Conservation (phyloP, 1,140 invertebrate genomes). For the Bombus haemorrhoidalis region DNA sequence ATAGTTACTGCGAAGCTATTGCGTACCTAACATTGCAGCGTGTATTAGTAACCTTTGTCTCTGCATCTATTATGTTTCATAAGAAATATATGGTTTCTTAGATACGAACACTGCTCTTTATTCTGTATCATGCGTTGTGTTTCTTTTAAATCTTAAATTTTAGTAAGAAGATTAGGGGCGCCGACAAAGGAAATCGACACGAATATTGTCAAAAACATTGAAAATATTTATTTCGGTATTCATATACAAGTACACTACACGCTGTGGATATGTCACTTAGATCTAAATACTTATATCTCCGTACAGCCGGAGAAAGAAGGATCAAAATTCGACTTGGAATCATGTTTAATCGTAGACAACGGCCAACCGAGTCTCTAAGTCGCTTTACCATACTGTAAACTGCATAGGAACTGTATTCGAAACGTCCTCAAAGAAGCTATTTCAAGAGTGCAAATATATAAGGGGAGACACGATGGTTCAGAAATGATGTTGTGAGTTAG, state of each 20-base stretch:
- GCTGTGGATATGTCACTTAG: constrained; percentile 75
- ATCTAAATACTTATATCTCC: constrained; percentile 72
- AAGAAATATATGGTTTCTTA: constrained; percentile 57
- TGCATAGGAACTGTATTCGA: constrained; percentile 72
- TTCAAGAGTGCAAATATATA: constrained; percentile 20
- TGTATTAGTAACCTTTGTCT: background rate
- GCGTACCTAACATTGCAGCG: background rate
- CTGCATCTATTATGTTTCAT: constrained; percentile 15
- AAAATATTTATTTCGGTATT: constrained; percentile 78
- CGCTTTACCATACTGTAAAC: constrained; percentile 60
- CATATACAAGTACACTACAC: constrained; percentile 77
- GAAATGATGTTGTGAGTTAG: background rate
- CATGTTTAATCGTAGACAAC: constrained; percentile 56
- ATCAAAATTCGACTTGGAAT: constrained; percentile 64
- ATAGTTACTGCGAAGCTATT: background rate
- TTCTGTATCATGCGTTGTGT: background rate
- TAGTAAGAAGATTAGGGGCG: too few relatives aligned
- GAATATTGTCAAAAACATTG: constrained; percentile 76
- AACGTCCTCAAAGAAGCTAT: constrained; percentile 60
- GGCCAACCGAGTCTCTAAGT: constrained; percentile 58
- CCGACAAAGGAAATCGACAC: background rate
- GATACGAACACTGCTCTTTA: background rate
- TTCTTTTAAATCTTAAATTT: too few relatives aligned
- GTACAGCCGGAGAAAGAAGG: constrained; percentile 70
- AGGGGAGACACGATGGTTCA: background rate